phyloP scores from a whole-genome alignment of 2,888 invertebrate species.

The Acanthococcus lagerstroemiae region DNA sequence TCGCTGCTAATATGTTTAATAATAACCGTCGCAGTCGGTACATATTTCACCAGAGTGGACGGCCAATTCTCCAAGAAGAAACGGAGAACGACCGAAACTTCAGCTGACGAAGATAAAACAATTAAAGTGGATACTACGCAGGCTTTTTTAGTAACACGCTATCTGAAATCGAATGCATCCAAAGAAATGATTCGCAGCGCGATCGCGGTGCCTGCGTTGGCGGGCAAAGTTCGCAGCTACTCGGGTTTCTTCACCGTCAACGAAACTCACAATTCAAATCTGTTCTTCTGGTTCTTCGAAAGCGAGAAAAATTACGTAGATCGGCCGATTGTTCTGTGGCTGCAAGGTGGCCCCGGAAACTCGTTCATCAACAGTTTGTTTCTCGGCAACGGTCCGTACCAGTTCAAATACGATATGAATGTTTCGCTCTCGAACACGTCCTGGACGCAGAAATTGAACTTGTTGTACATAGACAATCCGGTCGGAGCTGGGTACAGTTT shows the following conservation, averaged over 20 bases:
- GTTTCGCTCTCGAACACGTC: conserved; percentile 53
- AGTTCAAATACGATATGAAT: conserved; percentile 45
- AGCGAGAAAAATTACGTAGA: conserved; percentile 44
- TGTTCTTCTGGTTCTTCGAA: conserved; percentile 48
- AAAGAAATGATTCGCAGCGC: neutral
- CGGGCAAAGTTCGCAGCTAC: conserved; percentile 46
- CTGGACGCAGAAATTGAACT: conserved; percentile 67
- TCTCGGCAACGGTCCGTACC: conserved; percentile 66
- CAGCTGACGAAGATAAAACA: too few relatives aligned
- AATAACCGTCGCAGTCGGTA: too few relatives aligned
- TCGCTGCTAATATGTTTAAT: too few relatives aligned
- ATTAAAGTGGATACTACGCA: too few relatives aligned
- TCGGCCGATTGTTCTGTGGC: conserved; percentile 63
- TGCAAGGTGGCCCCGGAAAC: conserved; percentile 78
- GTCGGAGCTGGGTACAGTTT: conserved; percentile 89
- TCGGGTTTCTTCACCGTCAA: conserved; percentile 55
- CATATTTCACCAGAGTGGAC: too few relatives aligned
- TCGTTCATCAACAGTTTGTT: conserved; percentile 70
- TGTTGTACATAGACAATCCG: conserved; percentile 87
- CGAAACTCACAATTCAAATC: conserved; percentile 45
- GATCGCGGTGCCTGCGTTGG: conserved; percentile 33
- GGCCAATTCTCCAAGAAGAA: too few relatives aligned
- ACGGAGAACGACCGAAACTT: too few relatives aligned
- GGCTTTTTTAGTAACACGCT: neutral
- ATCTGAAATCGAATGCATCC: too few relatives aligned